Percentiles rank a stretch among this genome's conserved stretches.
Evolutionary conservation across 2,888 invertebrate species (phyloP).

Genomic region (Drosophila ustulata): DNA sequence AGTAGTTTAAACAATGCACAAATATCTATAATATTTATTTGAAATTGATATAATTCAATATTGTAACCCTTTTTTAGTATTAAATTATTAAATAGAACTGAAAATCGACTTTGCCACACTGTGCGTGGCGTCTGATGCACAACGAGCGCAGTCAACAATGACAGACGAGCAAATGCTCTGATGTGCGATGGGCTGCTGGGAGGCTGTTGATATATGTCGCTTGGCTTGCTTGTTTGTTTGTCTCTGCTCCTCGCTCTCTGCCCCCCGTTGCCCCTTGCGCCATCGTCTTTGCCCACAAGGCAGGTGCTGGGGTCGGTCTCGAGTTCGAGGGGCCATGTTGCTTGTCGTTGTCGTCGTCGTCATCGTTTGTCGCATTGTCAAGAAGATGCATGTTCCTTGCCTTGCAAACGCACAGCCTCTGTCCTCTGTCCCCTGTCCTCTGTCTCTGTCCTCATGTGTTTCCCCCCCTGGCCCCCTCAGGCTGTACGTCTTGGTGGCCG

Average conservation of each 20-base stretch:
- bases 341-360: slow-evolving; percentile 68
- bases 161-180: slow-evolving; percentile 82
- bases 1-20: too few relatives aligned
- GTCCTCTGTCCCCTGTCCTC: neutral
- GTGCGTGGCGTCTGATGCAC: slow-evolving; percentile 43
- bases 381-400: slow-evolving; percentile 80
- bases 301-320: slow-evolving; percentile 9
- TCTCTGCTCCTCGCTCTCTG: slow-evolving; percentile 9
- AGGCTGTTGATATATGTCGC: slow-evolving; percentile 77
- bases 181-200: slow-evolving; percentile 66
- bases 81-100: too few relatives aligned
- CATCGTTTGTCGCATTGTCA: slow-evolving; percentile 82
- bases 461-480: neutral
- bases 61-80: too few relatives aligned
- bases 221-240: slow-evolving; percentile 75
- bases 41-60: too few relatives aligned
- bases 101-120: slow-evolving; percentile 31
- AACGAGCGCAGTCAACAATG: slow-evolving; percentile 79
- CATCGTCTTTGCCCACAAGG: neutral
- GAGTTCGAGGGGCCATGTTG: slow-evolving; percentile 42
- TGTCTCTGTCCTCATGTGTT: neutral
- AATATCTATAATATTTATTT: too few relatives aligned
- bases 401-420: slow-evolving; percentile 66
- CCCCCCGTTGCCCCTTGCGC: neutral
- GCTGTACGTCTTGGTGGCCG: slow-evolving; percentile 21